phyloP scores from a whole-genome alignment of 2,113 vertebrate genomes.

The Ctenomys sociabilis region DNA sequence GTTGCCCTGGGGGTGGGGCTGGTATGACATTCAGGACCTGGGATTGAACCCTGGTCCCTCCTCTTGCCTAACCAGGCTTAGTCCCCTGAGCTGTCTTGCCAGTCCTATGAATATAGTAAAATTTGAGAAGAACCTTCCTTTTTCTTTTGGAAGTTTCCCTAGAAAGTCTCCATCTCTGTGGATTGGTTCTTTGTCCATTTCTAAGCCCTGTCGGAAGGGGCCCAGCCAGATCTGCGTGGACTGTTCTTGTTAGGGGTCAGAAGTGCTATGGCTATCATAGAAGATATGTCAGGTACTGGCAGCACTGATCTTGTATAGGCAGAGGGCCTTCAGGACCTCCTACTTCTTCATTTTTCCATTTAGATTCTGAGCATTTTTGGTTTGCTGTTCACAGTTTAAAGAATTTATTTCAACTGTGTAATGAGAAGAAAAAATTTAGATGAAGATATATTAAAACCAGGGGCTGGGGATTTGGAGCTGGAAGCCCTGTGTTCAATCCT shows the following conservation, averaged over 20 bases:
- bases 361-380: not conserved
- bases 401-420: not conserved
- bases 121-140: not conserved
- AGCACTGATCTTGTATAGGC: not conserved
- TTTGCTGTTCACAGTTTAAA: not conserved
- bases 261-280: no score
- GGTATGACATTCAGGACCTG: no score
- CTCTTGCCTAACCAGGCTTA: no score
- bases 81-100: no score
- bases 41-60: no score
- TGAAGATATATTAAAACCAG: not conserved
- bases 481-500: no score
- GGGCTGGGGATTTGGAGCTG: no score
- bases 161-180: not conserved
- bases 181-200: not conserved
- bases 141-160: not conserved
- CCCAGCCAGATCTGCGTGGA: not conserved
- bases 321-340: not conserved
- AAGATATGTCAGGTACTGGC: not conserved
- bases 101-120: not conserved
- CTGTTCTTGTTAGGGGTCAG: not conserved
- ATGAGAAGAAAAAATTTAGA: conserved; percentile 35
- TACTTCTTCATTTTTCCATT: not conserved
- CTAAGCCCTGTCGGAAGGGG: not conserved
- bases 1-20: no score